phyloP scores from a whole-genome alignment of 2,888 invertebrate species.

The Linnaemya vulpina region DNA sequence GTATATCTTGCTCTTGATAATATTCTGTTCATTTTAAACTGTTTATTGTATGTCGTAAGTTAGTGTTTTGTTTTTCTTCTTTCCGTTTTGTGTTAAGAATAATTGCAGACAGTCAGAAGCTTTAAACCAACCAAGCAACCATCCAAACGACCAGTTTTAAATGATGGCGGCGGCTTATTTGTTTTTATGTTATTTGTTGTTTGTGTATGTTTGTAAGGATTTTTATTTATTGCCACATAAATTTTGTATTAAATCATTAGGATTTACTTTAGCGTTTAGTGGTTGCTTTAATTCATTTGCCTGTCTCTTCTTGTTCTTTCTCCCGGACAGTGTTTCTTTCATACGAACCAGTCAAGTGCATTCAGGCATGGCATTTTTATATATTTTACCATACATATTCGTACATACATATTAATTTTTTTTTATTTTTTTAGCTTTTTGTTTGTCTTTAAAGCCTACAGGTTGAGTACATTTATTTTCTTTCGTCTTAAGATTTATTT shows the following conservation, averaged over 20 bases:
- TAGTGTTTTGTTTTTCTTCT: conserved; percentile 16
- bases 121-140: conserved; percentile 45
- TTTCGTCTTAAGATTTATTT: conserved; percentile 67
- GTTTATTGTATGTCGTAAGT: conserved; percentile 34
- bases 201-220: conserved; percentile 63
- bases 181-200: conserved; percentile 65
- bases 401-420: not conserved
- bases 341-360: conserved; percentile 55
- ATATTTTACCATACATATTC: not conserved
- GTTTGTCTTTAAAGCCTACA: conserved; percentile 57
- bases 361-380: conserved; percentile 59
- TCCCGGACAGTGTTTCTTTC: conserved; percentile 25
- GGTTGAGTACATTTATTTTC: conserved; percentile 59
- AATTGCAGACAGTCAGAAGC: conserved; percentile 70
- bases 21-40: conserved; percentile 57
- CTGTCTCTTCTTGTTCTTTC: conserved; percentile 28
- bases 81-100: conserved; percentile 47
- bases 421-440: conserved; percentile 31
- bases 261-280: conserved; percentile 73
- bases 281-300: conserved; percentile 63
- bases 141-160: conserved; percentile 60
- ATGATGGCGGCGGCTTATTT: conserved; percentile 71
- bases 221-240: conserved; percentile 73
- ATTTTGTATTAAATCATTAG: conserved; percentile 74
- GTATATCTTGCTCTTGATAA: conserved; percentile 65